phyloP scores from a whole-genome alignment of 2,888 invertebrate genomes.

The Agrilus mali region DNA sequence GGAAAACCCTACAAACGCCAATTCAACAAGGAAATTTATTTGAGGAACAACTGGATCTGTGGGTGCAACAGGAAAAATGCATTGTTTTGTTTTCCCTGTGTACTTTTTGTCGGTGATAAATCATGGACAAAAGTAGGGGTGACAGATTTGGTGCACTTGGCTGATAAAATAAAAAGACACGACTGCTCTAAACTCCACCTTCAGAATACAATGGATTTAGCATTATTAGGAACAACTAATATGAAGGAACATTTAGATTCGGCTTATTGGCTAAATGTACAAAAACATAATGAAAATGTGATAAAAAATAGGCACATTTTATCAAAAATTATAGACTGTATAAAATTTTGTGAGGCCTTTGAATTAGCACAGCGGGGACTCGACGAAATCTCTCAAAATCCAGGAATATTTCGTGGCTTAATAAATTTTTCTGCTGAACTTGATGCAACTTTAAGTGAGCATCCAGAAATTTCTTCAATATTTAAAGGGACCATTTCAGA shows the following conservation, averaged over 20 bases:
- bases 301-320: conserved; percentile 15
- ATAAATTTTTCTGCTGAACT: conserved; percentile 20
- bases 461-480: conserved; percentile 15
- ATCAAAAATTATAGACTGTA: conserved; percentile 21
- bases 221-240: conserved; percentile 9
- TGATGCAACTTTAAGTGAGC: conserved; percentile 16
- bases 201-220: background rate
- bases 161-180: conserved; percentile 5
- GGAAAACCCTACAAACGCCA: conserved; percentile 4
- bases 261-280: conserved; percentile 8
- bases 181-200: background rate
- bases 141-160: conserved; percentile 6
- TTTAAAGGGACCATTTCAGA: conserved; percentile 22
- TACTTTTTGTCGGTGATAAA: conserved; percentile 6
- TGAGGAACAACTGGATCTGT: conserved; percentile 1
- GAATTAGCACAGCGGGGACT: conserved; percentile 22
- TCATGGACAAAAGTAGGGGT: conserved; percentile 8
- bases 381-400: conserved; percentile 19
- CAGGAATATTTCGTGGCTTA: conserved; percentile 19
- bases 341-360: conserved; percentile 24
- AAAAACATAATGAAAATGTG: conserved; percentile 13
- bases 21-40: background rate
- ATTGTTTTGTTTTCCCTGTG: conserved; percentile 5
- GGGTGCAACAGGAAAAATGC: conserved; percentile 4
- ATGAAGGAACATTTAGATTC: conserved; percentile 10